phyloP scores from a whole-genome alignment of 2,113 vertebrate genomes.

The Eublepharis macularius region DNA sequence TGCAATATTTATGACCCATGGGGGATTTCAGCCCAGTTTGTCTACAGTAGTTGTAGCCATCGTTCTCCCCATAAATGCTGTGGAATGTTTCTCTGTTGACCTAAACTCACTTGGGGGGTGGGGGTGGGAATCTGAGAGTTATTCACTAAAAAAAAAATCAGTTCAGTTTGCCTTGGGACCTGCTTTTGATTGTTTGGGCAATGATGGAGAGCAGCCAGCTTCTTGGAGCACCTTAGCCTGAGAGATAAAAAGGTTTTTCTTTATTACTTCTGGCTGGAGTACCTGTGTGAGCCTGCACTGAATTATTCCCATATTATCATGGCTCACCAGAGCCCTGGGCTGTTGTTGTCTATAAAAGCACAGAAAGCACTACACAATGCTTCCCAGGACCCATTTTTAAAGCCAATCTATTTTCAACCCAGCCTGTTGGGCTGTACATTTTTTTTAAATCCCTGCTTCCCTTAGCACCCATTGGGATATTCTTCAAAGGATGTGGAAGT shows the following conservation, averaged over 20 bases:
- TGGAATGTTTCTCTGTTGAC: background rate
- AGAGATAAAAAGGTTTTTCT: background rate
- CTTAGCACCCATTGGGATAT: background rate
- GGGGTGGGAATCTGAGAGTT: background rate
- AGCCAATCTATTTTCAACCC: background rate
- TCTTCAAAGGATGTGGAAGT: background rate
- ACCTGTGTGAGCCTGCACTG: background rate
- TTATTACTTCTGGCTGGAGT: background rate
- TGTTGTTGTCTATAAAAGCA: background rate
- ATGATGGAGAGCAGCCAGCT: background rate
- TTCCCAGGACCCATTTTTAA: background rate
- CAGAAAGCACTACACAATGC: background rate
- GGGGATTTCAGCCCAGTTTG: background rate
- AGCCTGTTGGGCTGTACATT: background rate
- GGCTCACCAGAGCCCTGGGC: background rate
- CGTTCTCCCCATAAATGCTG: background rate
- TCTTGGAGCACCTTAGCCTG: background rate
- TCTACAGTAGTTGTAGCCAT: background rate
- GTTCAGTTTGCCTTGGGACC: background rate
- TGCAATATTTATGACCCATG: background rate
- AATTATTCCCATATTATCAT: background rate
- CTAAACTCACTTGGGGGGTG: background rate
- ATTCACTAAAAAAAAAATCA: background rate
- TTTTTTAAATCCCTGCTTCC: background rate
- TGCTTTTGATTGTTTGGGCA: background rate